Conservation (phyloP, 2,113 vertebrate species). For the Pandion haliaetus region DNA sequence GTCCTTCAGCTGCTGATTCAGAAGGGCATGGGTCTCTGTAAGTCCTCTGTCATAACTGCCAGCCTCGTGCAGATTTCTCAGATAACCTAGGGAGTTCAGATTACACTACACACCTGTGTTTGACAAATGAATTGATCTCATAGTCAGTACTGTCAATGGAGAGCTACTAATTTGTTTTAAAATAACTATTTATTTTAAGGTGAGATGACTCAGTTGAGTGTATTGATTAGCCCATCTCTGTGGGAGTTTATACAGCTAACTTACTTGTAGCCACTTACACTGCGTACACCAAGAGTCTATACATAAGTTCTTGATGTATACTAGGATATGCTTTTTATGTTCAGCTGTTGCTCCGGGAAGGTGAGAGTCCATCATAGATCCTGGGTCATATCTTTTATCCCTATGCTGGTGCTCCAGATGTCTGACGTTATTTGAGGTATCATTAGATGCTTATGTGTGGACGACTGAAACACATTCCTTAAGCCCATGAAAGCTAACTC, state of each 20-base stretch:
- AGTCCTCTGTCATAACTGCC: neutral
- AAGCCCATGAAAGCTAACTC: neutral
- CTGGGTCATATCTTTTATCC: neutral
- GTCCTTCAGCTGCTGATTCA: neutral
- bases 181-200: neutral
- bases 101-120: neutral
- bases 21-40: neutral
- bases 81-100: neutral
- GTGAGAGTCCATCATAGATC: neutral
- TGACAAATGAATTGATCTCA: neutral
- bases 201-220: neutral
- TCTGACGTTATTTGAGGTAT: neutral
- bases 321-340: neutral
- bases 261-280: neutral
- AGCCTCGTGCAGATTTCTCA: neutral
- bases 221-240: neutral
- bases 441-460: neutral
- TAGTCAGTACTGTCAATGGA: neutral
- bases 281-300: neutral
- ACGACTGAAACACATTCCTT: neutral
- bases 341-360: neutral
- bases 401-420: fast-evolving
- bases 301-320: neutral
- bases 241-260: neutral
- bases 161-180: neutral